Base-by-base conservation (phyloP, 2,797 vertebrate species). In the Sparidentex hasta region DNA sequence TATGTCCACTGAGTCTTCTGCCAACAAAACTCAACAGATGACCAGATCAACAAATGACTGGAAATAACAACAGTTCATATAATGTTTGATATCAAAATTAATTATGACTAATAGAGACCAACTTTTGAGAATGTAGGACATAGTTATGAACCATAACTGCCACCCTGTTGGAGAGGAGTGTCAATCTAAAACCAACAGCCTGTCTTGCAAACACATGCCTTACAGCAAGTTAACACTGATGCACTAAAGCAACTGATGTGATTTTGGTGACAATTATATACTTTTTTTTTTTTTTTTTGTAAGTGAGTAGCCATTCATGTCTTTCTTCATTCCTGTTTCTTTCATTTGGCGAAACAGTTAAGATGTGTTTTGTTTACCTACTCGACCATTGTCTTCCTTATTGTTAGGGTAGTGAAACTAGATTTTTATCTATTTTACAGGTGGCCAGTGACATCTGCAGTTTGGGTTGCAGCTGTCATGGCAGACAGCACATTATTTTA, bases 401-500 rank as follows among this genome's bases (percentile, higher is more conserved):
- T 12, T 51, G 44, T 70, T 29, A 23, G 12, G 72, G 80, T 76
- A 80, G 76, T 75, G 71, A 87, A 87, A 86, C 51, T 68, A 21
- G 1, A 33, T 48, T 44, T 58, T 84, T 80, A 84, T 65, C 75
- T 74, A 72, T 70, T 72, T 82, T 66, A 79, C 67, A 89, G 81
- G 68, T 87, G 70, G 71, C 25, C 51, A 57, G 1, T 50, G 43
- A 76, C 52, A 86, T 62, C 27, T 66, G 65, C 27, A 65, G 46
- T 57, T 12, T 43, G 33, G 21, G 6, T 41, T 68, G 33, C 61
- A 83, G 73, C 64, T 78, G 73, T 80, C 62, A 70, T 50, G 23
- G 29, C 25, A 77, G 27, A 56, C 25, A 47, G 51, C 33, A 38
- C 57, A 62, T 58, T 46, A 47, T 57, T 52, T 52, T 67, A 52